Percentiles rank a stretch among this genome's conserved stretches.
Evolutionary conservation across 2,888 invertebrate species (phyloP).

Genomic region (Strigamia crassipes): DNA sequence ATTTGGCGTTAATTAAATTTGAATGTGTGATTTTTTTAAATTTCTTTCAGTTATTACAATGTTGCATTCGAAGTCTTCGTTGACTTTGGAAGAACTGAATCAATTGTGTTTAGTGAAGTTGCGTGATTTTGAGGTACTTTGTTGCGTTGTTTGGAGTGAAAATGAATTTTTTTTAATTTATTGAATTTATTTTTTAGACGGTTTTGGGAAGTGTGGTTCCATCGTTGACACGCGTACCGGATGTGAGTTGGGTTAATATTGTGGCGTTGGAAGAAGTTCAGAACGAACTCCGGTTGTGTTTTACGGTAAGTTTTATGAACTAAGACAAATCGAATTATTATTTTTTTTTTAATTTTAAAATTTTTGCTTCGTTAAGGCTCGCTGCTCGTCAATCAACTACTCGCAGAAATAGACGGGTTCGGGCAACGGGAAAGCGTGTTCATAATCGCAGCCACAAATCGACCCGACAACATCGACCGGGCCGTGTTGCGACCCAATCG

Average conservation of each 20-base stretch:
- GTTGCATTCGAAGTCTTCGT: too few relatives aligned
- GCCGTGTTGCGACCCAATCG: slow-evolving; percentile 90
- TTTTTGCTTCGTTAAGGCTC: neutral
- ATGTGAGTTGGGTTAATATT: slow-evolving; percentile 95
- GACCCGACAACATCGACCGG: slow-evolving; percentile 96
- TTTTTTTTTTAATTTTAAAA: too few relatives aligned
- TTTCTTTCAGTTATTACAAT: too few relatives aligned
- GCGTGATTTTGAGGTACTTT: too few relatives aligned
- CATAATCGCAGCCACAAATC: slow-evolving; percentile 93
- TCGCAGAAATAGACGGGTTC: slow-evolving; percentile 95
- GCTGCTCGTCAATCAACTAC: slow-evolving; percentile 66
- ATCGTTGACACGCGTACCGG: slow-evolving; percentile 92
- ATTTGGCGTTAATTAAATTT: too few relatives aligned
- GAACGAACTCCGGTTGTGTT: slow-evolving; percentile 85
- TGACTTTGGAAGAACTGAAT: too few relatives aligned
- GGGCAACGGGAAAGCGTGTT: slow-evolving; percentile 78
- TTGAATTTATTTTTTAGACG: slow-evolving; percentile 58
- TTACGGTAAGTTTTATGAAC: slow-evolving; percentile 67
- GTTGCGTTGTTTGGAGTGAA: too few relatives aligned
- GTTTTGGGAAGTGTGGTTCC: slow-evolving; percentile 86
- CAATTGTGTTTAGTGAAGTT: too few relatives aligned
- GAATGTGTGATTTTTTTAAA: too few relatives aligned
- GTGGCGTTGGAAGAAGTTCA: slow-evolving; percentile 87
- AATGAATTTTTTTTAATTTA: neutral
- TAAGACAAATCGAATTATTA: too few relatives aligned